Percentiles rank a stretch among this genome's conserved stretches.
These are phyloP conservation scores for Eumaeus atala DNA, from an alignment of 1,140 invertebrate species.

Conservation along the genomic window DNA sequence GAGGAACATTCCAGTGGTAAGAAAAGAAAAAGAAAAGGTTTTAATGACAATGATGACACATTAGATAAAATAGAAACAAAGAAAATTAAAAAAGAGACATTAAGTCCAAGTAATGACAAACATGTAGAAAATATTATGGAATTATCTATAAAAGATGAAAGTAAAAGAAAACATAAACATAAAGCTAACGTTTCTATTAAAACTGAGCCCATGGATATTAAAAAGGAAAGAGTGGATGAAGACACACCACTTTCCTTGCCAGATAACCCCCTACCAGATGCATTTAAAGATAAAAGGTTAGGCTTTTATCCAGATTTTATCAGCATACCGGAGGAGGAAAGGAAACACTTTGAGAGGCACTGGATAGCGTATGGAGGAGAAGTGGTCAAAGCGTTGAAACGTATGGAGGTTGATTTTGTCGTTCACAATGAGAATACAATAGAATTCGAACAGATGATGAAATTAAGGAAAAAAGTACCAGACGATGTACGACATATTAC, in stretches of 20 bases:
- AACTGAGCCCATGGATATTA: conserved; percentile 12
- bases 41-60: conserved; percentile 3
- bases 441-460: conserved; percentile 47
- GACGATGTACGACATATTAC: conserved; percentile 65
- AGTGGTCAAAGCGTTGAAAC: conserved; percentile 53
- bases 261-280: conserved; percentile 56
- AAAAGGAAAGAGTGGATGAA: not conserved
- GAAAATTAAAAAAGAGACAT: conserved; percentile 2
- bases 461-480: conserved; percentile 46
- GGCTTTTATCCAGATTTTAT: conserved; percentile 65
- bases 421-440: conserved; percentile 64
- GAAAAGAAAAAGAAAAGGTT: conserved; percentile 17
- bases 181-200: not conserved
- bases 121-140: not conserved
- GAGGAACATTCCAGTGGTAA: conserved; percentile 19
- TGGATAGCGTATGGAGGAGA: conserved; percentile 74
- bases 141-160: conserved; percentile 1
- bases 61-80: conserved; percentile 5
- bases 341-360: conserved; percentile 61
- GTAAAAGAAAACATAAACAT: conserved; percentile 9
- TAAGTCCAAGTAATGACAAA: not conserved
- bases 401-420: conserved; percentile 63
- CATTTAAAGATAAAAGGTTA: conserved; percentile 49
- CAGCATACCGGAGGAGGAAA: conserved; percentile 48
- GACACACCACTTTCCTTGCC: conserved; percentile 24